Conservation (phyloP, 2,888 invertebrate genomes). For the Orthosia gothica region DNA sequence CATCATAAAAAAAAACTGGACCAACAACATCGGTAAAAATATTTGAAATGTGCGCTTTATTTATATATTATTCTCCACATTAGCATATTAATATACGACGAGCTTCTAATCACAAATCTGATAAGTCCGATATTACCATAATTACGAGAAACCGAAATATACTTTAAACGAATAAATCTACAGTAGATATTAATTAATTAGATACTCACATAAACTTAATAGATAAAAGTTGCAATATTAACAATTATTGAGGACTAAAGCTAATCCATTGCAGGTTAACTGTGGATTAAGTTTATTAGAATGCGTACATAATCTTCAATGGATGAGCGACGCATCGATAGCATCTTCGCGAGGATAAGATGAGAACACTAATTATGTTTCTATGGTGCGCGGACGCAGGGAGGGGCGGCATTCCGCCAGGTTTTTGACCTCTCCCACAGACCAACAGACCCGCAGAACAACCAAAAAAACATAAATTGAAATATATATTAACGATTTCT, state of each 20-base stretch:
- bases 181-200: slow-evolving; percentile 66
- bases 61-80: slow-evolving; percentile 44
- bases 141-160: slow-evolving; percentile 55
- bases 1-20: slow-evolving; percentile 37
- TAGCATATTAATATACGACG: slow-evolving; percentile 55
- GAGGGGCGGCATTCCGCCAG: slow-evolving; percentile 86
- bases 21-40: slow-evolving; percentile 39
- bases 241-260: slow-evolving; percentile 43
- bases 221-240: slow-evolving; percentile 60
- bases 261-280: slow-evolving; percentile 63
- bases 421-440: slow-evolving; percentile 78
- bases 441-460: slow-evolving; percentile 66
- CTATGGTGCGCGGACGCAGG: slow-evolving; percentile 84
- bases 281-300: slow-evolving; percentile 53
- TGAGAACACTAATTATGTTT: slow-evolving; percentile 89
- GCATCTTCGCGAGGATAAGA: slow-evolving; percentile 79
- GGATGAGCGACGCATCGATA: slow-evolving; percentile 76
- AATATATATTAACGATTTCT: slow-evolving; percentile 70
- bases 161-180: slow-evolving; percentile 51
- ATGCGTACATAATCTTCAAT: slow-evolving; percentile 72
- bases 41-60: slow-evolving; percentile 48
- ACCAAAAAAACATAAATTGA: slow-evolving; percentile 65
- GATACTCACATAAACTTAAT: slow-evolving; percentile 56
- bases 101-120: slow-evolving; percentile 60
- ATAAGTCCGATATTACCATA: slow-evolving; percentile 62